Conservation (phyloP, 23 tunicate genomes). For the Ciona savignyi region DNA sequence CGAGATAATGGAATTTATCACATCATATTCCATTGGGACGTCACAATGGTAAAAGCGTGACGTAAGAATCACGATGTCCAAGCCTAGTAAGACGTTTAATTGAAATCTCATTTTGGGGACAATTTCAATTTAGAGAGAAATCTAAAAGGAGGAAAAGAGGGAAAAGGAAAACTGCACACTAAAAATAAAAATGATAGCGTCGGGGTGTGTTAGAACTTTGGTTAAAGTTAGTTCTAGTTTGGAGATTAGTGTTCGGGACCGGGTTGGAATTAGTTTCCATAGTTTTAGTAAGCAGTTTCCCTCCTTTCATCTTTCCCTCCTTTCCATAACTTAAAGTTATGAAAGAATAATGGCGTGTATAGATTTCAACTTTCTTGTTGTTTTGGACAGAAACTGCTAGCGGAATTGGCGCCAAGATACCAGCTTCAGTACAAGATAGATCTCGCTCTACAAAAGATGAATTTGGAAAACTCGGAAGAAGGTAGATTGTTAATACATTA, state of each 20-base stretch:
- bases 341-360: too few species aligned
- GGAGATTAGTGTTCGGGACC: too few species aligned
- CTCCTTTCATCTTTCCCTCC: too few species aligned
- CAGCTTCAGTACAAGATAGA: conserved; percentile 21
- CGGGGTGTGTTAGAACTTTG: neutral
- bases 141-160: neutral
- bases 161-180: too few species aligned
- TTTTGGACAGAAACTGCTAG: conserved; percentile 4
- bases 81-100: too few species aligned
- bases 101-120: too few species aligned
- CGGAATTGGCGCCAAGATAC: conserved; percentile 10
- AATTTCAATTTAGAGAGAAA: neutral
- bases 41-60: neutral
- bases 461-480: too few species aligned
- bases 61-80: neutral
- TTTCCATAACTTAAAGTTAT: too few species aligned
- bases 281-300: too few species aligned
- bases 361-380: neutral
- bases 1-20: neutral
- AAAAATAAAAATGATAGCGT: too few species aligned
- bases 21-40: neutral
- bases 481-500: too few species aligned
- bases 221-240: neutral
- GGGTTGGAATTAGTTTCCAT: too few species aligned
- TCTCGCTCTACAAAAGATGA: conserved; percentile 13